These are phyloP conservation scores for Luidia sarsii DNA, from an alignment of 53 echinoderm and acorn worm genomes.

Conservation along the genomic window DNA sequence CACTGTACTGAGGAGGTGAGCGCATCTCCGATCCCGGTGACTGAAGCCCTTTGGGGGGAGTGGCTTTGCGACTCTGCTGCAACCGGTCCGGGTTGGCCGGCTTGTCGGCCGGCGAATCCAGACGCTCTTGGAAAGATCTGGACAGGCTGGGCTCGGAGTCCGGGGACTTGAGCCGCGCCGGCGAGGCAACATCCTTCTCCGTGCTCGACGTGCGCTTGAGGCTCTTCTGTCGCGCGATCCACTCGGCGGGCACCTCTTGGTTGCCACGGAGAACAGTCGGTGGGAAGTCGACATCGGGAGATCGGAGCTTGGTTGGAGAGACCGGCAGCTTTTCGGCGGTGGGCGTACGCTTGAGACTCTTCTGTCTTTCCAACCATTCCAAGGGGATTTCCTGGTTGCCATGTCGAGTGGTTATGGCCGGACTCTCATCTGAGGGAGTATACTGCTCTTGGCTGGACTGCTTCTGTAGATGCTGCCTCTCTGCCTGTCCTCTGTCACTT, in stretches of 20 bases:
- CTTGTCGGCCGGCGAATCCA: neutral
- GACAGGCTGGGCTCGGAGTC: neutral
- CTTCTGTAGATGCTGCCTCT: neutral
- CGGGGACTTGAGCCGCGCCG: neutral
- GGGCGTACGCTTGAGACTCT: conserved; percentile 23
- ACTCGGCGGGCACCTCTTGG: conserved; percentile 1
- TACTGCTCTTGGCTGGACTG: neutral
- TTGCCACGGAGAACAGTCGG: neutral
- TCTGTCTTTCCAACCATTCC: conserved; percentile 22
- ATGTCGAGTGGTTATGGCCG: neutral
- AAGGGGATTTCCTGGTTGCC: conserved; percentile 30
- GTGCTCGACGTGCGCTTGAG: conserved; percentile 1
- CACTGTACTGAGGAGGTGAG: too few relatives aligned
- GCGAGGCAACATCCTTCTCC: neutral
- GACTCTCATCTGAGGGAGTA: neutral
- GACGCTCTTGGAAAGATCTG: neutral
- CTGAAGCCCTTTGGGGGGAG: neutral
- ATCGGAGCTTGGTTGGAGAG: conserved; percentile 21
- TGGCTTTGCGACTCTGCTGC: too few relatives aligned
- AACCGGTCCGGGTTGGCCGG: neutral
- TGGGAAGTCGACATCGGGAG: neutral
- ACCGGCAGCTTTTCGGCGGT: conserved; percentile 5
- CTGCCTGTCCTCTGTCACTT: neutral
- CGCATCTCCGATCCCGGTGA: neutral
- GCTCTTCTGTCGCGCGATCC: conserved; percentile 6